Percentiles rank a stretch among this genome's conserved stretches.
Conservation (phyloP, 2,888 invertebrate species). For the Melanargia galathea region DNA sequence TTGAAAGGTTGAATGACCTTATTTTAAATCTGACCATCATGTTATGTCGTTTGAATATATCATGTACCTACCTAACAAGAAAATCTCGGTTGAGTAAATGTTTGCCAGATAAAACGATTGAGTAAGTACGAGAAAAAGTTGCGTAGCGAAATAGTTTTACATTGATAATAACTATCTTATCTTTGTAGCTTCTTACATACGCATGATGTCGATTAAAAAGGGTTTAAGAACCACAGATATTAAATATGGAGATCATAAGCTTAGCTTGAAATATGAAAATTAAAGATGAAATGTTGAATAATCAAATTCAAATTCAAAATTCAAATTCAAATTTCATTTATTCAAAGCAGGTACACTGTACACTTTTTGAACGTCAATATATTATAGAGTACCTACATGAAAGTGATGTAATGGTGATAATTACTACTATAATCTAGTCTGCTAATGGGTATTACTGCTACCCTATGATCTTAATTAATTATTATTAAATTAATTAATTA, state of each 20-base stretch:
- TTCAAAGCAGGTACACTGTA: no score
- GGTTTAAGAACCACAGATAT: not conserved
- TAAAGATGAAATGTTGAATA: not conserved
- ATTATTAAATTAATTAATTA: no score
- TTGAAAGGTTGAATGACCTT: slow-evolving; percentile 43
- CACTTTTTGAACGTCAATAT: no score
- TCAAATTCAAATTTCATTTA: no score
- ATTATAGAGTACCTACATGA: no score
- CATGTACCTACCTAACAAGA: no score
- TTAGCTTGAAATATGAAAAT: not conserved
- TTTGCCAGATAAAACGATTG: slow-evolving; percentile 67
- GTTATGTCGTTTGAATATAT: slow-evolving; percentile 36
- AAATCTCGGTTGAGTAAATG: slow-evolving; percentile 72
- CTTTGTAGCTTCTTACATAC: slow-evolving; percentile 38
- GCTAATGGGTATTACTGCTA: no score
- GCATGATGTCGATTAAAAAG: slow-evolving; percentile 34
- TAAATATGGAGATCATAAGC: not conserved
- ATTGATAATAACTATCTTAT: slow-evolving; percentile 64
- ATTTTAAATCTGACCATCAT: slow-evolving; percentile 21
- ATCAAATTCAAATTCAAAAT: not conserved
- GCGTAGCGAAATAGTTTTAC: slow-evolving; percentile 52
- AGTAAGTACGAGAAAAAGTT: slow-evolving; percentile 57
- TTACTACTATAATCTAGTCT: no score
- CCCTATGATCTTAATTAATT: no score
- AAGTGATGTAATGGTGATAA: no score